phyloP scores from a whole-genome alignment of 2,113 vertebrate species.

The Platysternon megacephalum region DNA sequence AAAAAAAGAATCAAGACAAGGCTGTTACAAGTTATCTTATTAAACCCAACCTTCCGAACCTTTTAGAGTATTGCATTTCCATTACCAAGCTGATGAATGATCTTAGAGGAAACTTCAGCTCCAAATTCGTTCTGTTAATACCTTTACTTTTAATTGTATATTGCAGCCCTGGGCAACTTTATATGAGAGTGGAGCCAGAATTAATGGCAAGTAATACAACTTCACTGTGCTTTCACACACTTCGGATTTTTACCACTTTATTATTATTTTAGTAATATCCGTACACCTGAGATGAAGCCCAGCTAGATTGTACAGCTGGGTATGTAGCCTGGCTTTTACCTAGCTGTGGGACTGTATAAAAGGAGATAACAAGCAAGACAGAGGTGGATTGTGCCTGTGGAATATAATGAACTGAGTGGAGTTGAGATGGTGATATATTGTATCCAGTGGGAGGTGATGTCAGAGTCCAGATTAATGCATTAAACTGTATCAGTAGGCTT shows the following conservation, averaged over 20 bases:
- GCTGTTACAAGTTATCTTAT: neutral
- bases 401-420: conserved; percentile 5
- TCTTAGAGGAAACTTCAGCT: neutral
- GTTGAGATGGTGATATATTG: neutral
- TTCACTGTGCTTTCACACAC: conserved; percentile 7
- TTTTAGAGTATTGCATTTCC: neutral
- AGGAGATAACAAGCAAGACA: conserved; percentile 9
- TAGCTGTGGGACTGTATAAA: neutral
- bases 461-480: neutral
- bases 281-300: neutral
- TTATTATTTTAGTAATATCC: neutral
- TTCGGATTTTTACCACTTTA: neutral
- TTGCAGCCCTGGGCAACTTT: neutral
- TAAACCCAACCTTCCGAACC: neutral
- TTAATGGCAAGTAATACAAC: neutral
- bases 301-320: neutral
- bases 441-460: neutral
- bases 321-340: neutral
- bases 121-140: neutral
- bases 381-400: neutral
- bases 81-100: neutral
- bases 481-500: neutral
- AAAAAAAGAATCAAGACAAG: neutral
- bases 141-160: accelerated
- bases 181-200: neutral